Evolutionary conservation across 2,888 invertebrate species (phyloP), one percentile per base, ranked within the genome.

Genomic region (Chrysodeixis includens): DNA sequence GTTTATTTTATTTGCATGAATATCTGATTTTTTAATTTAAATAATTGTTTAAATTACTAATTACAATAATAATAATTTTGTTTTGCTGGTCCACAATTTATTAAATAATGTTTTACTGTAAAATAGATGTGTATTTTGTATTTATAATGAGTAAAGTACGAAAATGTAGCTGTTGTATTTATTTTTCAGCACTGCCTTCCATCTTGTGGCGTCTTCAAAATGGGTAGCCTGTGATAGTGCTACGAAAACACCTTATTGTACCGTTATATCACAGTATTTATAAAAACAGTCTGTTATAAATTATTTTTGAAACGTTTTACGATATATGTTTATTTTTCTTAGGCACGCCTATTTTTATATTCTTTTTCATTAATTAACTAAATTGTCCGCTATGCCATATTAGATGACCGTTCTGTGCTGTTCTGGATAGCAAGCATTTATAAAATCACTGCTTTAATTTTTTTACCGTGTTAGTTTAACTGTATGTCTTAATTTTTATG

Each of bases 251-350:
- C 70, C 70, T 65, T 68, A 66, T 49, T 74, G 78, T 82, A 81
- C 82, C 80, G 60, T 76, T 68, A 82, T 76, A 87, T 81, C 83
- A 84, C 88, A 90, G 90, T 91, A 92, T 92, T 92, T 90, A 87
- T 84, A 35, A 70, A 65, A 81, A 71, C 65, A 65, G 65, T 65
- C 76, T 81, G 65, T 71, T 74, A 74, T 78, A 73, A 73, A 73
- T 60, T 63, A 62, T 65, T 62, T 65, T 70, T 76, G 62, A 62
- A 59, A 58, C 56, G 57, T 67, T 68, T 67, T 59, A 65, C 65
- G 61, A 62, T 65, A 74, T 59, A 52, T 58, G 66, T 65, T 59
- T 51, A 49, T 49, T 40, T 40, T 40, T 14, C n/a, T n/a, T 40
- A 40, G 5, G 7, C 40, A 40, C 40, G n/a, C 35, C 35, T 35